phyloP scores from a whole-genome alignment of 1,140 invertebrate genomes.

The Camponotus floridanus region DNA sequence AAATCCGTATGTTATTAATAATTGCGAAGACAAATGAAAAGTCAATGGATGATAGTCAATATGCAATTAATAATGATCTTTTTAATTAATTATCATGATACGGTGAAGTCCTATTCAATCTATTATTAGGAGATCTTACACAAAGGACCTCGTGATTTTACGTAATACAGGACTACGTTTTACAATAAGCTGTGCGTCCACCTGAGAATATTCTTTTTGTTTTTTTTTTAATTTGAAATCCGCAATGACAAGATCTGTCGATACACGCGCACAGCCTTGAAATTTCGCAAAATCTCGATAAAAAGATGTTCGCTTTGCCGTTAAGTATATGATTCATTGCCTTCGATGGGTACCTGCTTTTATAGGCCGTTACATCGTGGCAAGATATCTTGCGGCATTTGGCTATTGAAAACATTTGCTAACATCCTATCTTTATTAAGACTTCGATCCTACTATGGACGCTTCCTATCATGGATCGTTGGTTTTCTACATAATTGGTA shows the following conservation, averaged over 20 bases:
- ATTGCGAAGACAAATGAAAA: constrained; percentile 13
- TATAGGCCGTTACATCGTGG: constrained; percentile 51
- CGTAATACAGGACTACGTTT: neutral
- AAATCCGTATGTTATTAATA: constrained; percentile 23
- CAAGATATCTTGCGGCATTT: constrained; percentile 47
- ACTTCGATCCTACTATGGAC: neutral
- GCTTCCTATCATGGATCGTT: neutral
- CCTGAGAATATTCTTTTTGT: neutral
- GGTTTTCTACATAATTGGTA: neutral
- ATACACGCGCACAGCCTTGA: neutral
- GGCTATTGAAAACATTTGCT: constrained; percentile 23
- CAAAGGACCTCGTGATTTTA: neutral
- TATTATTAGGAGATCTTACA: constrained; percentile 16
- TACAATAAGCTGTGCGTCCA: constrained; percentile 8
- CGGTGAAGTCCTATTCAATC: constrained; percentile 9
- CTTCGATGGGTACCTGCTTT: constrained; percentile 6
- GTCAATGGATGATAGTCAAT: constrained; percentile 5
- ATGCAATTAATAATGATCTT: neutral
- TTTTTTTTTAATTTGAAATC: neutral
- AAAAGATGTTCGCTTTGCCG: constrained; percentile 3
- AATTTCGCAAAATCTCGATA: neutral
- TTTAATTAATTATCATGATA: constrained; percentile 21
- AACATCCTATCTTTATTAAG: neutral
- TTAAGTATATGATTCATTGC: constrained; percentile 11
- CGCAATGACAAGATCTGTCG: neutral